Evolutionary conservation across 2,888 invertebrate species (phyloP).

Genomic region (Cremastinae sp.): DNA sequence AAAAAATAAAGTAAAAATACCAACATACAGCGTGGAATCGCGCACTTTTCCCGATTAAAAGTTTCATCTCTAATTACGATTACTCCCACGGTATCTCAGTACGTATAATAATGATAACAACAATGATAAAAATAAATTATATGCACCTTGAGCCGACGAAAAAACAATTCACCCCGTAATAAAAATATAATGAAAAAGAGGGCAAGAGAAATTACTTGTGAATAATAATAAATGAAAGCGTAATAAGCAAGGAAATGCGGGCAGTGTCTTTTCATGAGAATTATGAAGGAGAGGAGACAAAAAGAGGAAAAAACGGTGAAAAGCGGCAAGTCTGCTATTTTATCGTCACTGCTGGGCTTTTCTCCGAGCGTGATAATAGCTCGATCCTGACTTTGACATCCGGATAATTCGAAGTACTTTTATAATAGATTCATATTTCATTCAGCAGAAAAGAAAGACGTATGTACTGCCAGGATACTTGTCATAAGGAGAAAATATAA

Average conservation of each 20-base stretch:
- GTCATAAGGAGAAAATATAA: no score
- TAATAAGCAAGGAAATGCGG: conserved; percentile 36
- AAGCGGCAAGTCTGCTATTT: conserved; percentile 54
- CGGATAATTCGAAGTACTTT: conserved; percentile 9
- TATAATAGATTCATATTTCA: conserved; percentile 35
- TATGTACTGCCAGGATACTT: no score
- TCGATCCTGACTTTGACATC: conserved; percentile 11
- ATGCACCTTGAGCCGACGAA: conserved; percentile 3
- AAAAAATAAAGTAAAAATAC: conserved; percentile 6
- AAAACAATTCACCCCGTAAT: not conserved
- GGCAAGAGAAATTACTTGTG: conserved; percentile 21
- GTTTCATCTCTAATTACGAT: conserved; percentile 51
- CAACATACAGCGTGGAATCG: conserved; percentile 2
- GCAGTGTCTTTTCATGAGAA: conserved; percentile 43
- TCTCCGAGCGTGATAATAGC: conserved; percentile 40
- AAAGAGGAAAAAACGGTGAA: conserved; percentile 46
- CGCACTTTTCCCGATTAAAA: conserved; percentile 56
- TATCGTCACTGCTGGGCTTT: conserved; percentile 42
- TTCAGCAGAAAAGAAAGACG: conserved; percentile 16
- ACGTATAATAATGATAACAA: conserved; percentile 12
- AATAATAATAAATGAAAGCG: conserved; percentile 46
- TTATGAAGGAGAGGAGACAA: conserved; percentile 40
- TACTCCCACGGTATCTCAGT: conserved; percentile 30
- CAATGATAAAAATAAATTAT: conserved; percentile 8
- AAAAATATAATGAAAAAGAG: conserved; percentile 21